Conservation (phyloP, 2,113 vertebrate genomes). For the Urocynchramus pylzowi region DNA sequence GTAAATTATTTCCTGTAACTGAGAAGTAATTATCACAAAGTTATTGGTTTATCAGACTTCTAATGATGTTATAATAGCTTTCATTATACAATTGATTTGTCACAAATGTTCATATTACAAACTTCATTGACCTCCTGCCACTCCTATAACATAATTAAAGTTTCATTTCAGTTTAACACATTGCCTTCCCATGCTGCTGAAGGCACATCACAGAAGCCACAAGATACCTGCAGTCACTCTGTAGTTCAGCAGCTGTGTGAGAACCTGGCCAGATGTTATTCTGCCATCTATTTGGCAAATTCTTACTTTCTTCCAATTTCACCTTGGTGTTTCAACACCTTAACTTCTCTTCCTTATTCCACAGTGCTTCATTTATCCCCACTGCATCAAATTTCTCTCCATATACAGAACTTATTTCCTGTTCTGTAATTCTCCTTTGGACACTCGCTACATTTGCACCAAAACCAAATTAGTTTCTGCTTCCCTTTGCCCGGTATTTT, state of each 20-base stretch:
- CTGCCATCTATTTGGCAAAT: neutral
- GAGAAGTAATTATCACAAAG: slow-evolving; percentile 26
- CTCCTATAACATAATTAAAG: neutral
- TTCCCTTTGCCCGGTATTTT: neutral
- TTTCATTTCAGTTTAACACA: neutral
- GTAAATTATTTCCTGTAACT: slow-evolving; percentile 13
- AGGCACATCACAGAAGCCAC: neutral
- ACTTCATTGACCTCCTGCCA: slow-evolving; percentile 14
- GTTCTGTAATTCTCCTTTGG: neutral
- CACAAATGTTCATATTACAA: neutral
- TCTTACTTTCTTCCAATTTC: neutral
- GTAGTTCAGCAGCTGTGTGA: neutral
- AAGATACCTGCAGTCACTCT: neutral
- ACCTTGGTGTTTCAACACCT: neutral
- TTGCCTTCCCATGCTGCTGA: neutral
- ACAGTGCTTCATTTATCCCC: neutral
- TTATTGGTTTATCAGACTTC: slow-evolving; percentile 35
- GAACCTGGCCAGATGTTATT: neutral
- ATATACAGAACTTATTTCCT: neutral
- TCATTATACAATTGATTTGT: slow-evolving; percentile 39
- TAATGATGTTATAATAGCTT: slow-evolving; percentile 8
- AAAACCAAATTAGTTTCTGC: neutral
- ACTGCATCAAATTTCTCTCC: neutral
- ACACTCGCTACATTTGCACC: neutral
- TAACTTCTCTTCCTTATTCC: neutral